phyloP scores from a whole-genome alignment of 1,140 invertebrate genomes.

The Eciton burchellii region DNA sequence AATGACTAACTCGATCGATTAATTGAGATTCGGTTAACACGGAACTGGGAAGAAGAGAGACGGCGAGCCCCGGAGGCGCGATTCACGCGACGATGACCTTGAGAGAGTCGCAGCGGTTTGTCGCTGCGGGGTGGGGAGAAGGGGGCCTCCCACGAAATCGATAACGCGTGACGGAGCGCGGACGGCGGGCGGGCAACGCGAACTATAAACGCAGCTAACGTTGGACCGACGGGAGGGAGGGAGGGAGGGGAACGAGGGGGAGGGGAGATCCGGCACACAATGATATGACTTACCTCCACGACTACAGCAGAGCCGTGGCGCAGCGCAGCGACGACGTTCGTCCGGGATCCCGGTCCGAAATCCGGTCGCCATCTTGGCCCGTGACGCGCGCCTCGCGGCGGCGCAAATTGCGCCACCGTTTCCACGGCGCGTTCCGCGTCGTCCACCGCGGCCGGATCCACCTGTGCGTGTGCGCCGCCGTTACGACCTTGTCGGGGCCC shows the following conservation, averaged over 20 bases:
- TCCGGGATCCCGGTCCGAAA: constrained; percentile 42
- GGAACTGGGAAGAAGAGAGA: constrained; percentile 34
- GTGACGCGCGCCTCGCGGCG: constrained; percentile 30
- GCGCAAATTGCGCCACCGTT: neutral
- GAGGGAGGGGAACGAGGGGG: too few species aligned
- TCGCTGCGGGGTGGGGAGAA: too few species aligned
- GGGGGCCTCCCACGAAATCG: constrained; percentile 1
- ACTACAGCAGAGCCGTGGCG: neutral
- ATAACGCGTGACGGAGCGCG: constrained; percentile 38
- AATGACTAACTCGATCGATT: constrained; percentile 5
- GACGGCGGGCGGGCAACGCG: constrained; percentile 7
- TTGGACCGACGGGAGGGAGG: too few species aligned
- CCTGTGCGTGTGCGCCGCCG: neutral
- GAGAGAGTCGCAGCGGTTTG: constrained; percentile 25
- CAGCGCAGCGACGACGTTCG: constrained; percentile 42
- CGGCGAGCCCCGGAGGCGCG: neutral
- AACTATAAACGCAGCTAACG: neutral
- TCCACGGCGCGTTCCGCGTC: neutral
- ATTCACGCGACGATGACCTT: constrained; percentile 64
- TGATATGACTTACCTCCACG: constrained; percentile 48
- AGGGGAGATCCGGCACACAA: constrained; percentile 15
- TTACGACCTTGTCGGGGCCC: constrained; percentile 3
- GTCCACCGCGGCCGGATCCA: too few species aligned
- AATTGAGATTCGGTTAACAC: constrained; percentile 41
- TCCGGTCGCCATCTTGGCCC: constrained; percentile 53